Base-by-base conservation (phyloP, 2,113 vertebrate species). In the Amblyornis subalaris region DNA sequence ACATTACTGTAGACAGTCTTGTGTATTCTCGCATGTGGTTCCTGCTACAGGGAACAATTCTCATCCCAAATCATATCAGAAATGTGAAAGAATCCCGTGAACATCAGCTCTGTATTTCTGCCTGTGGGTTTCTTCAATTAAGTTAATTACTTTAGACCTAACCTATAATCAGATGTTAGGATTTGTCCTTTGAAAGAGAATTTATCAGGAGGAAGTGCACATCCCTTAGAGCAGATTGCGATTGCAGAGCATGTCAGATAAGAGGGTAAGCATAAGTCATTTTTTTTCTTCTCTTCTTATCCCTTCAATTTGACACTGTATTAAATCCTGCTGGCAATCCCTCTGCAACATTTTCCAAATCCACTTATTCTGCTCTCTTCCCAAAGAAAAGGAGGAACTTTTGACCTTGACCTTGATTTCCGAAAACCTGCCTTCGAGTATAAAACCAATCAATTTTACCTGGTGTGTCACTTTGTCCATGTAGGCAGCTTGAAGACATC, bases 121-220 rank as follows among this genome's bases (percentile, higher is more conserved):
- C 29, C 26, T 70, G 67, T 79, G 22, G 42, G 60, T 77, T 86
- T 18, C 13, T 91, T 86, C 69, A 91, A 95, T 95, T 94, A 91
- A 51, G 55, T 72, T 47, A 85, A 91, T 95, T 94, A 83, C 64
- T 85, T 83, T 73, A 83, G 42, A 70, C 14, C 35, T 74, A 94
- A 51, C 21, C 31, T 77, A 31, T 71, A 88, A 91, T 90, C 85
- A 88, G 55, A 94, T 84, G 55, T 23, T 73, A 74, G 54, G n/a
- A 83, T 89, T 93, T 95, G n/a, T 80, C 60, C 55, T 95, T 94
- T 83, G 78, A 74, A 93, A 83, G 14, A 45, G 12, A 73, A 31
- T 38, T 88, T 91, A 95, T 93, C 91, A 71, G 64, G n/a, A 90
- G 72, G 78, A 92, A 77, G 51, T 3, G 12, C 20, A 77, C 26